Conservation (phyloP, 92 coral and sea anemone species). For the Epizoanthus fatuus region DNA sequence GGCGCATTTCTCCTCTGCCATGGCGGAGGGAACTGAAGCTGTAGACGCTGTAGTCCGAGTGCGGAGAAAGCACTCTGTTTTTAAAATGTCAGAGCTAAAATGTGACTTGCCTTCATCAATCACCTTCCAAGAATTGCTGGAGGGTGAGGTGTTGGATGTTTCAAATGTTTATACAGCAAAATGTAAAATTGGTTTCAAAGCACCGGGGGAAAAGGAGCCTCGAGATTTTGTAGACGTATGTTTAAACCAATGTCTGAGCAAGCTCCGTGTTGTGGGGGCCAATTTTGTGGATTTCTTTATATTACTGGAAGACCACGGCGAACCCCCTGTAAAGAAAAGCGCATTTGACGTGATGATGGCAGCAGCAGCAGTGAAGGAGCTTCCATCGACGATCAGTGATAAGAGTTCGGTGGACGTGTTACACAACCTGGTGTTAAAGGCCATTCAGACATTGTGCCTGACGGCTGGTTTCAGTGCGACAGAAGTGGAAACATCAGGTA, state of each 20-base stretch:
- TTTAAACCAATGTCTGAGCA: conserved; percentile 8
- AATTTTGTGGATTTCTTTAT: not conserved
- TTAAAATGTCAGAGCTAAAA: not conserved
- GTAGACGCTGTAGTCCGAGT: too few species aligned
- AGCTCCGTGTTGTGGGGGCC: conserved; percentile 15
- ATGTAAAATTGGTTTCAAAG: conserved; percentile 34
- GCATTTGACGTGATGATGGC: conserved; percentile 53
- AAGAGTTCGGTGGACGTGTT: conserved; percentile 44
- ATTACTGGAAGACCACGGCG: not conserved
- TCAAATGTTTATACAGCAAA: conserved; percentile 1
- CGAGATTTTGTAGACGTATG: conserved; percentile 19
- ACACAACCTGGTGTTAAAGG: conserved; percentile 46
- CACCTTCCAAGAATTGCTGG: conserved; percentile 10
- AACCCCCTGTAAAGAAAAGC: conserved; percentile 13
- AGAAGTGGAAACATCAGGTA: conserved; percentile 44
- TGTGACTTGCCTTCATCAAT: not conserved
- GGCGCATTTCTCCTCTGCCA: not conserved
- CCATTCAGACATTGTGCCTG: conserved; percentile 38
- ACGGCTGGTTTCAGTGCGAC: conserved; percentile 57
- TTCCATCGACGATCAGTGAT: conserved; percentile 40
- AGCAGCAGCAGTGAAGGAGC: conserved; percentile 46
- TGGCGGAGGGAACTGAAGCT: too few species aligned
- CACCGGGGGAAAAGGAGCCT: conserved; percentile 22
- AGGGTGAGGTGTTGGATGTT: conserved; percentile 13
- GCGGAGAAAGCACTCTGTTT: too few species aligned